These are phyloP conservation scores for Acromyrmex echinatior DNA, from an alignment of 1,140 invertebrate species.

Conservation along the genomic window DNA sequence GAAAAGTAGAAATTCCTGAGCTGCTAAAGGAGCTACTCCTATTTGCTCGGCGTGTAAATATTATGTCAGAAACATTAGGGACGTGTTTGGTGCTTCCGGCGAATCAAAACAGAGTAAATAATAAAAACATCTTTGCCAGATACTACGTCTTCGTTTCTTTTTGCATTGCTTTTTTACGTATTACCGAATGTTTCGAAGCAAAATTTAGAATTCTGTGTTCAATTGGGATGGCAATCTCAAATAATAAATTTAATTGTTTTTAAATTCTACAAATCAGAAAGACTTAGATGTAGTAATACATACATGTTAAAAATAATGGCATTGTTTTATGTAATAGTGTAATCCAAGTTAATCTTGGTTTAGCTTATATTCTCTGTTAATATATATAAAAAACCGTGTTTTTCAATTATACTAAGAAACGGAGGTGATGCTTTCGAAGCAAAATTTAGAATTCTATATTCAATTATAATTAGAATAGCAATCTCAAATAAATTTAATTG, in stretches of 20 bases:
- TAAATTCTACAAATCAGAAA: not conserved
- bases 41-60: not conserved
- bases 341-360: not conserved
- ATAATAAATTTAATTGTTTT: not conserved
- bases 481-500: not conserved
- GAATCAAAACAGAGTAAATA: not conserved
- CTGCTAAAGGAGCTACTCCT: not conserved
- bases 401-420: too few relatives aligned
- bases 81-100: not conserved
- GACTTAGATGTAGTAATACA: not conserved
- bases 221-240: not conserved
- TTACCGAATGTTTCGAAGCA: not conserved
- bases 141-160: not conserved
- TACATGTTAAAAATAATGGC: not conserved
- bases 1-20: constrained; percentile 22
- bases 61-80: not conserved
- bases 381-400: too few relatives aligned
- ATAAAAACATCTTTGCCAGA: not conserved
- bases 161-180: not conserved
- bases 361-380: not conserved
- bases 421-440: not conserved
- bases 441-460: not conserved
- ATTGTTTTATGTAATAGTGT: constrained; percentile 10
- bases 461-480: too few relatives aligned
- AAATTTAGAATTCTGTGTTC: not conserved